These are phyloP conservation scores for Phalloptychus januarius DNA, from an alignment of 2,797 vertebrate species.

Conservation along the genomic window DNA sequence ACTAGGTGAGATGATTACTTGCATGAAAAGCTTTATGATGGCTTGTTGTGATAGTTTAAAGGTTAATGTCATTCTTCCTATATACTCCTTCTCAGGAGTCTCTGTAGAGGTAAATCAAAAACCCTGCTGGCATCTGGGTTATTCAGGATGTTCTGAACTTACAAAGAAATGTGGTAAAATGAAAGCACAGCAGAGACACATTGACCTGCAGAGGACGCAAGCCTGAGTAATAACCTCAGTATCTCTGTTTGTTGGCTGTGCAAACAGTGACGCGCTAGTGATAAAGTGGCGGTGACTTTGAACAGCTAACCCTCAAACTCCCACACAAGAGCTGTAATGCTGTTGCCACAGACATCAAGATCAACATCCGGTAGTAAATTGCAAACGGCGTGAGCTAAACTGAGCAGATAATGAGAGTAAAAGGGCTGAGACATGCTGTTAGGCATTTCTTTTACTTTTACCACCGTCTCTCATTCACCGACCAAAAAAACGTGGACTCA, in stretches of 20 bases:
- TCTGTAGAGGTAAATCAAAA: background rate
- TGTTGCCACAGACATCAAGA: slow-evolving; percentile 24
- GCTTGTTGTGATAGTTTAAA: background rate
- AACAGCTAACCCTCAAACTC: slow-evolving; percentile 46
- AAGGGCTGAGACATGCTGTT: background rate
- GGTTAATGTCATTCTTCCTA: background rate
- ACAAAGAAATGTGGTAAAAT: slow-evolving; percentile 12
- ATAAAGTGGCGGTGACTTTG: slow-evolving; percentile 64
- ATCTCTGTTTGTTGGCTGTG: slow-evolving; percentile 67
- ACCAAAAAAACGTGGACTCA: background rate
- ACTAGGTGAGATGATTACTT: background rate
- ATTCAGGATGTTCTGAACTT: slow-evolving; percentile 7
- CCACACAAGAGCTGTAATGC: slow-evolving; percentile 29
- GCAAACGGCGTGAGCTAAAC: slow-evolving; percentile 8
- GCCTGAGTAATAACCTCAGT: slow-evolving; percentile 28
- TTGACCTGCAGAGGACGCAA: slow-evolving; percentile 31
- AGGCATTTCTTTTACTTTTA: background rate
- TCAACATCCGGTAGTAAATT: slow-evolving; percentile 29
- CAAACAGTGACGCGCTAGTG: slow-evolving; percentile 58
- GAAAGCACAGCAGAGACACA: slow-evolving; percentile 30
- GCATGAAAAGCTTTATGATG: background rate
- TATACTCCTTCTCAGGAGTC: background rate
- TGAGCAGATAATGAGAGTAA: background rate
- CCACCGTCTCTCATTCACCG: background rate
- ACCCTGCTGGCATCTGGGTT: background rate